phyloP scores from a whole-genome alignment of 1,140 invertebrate species.

The Diabrotica undecimpunctata region DNA sequence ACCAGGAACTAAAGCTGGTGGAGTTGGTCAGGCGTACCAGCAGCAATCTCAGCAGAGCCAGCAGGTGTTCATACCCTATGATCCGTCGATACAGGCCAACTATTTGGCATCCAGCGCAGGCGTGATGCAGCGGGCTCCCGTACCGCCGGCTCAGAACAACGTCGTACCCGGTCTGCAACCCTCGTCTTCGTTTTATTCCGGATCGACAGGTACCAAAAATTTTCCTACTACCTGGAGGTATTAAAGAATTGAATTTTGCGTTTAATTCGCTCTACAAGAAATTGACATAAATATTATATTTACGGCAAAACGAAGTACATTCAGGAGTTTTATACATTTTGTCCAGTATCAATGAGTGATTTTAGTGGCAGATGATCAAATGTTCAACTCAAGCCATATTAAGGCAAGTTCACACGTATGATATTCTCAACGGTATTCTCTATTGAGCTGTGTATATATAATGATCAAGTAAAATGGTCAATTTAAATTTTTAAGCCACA shows the following conservation, averaged over 20 bases:
- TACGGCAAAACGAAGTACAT: too few species aligned
- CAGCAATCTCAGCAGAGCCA: constrained; percentile 46
- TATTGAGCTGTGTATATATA: too few species aligned
- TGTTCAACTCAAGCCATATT: too few species aligned
- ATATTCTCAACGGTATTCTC: too few species aligned
- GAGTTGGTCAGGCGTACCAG: constrained; percentile 45
- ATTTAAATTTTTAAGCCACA: too few species aligned
- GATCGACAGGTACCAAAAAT: constrained; percentile 44
- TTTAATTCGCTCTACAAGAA: constrained; percentile 16
- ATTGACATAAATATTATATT: too few species aligned
- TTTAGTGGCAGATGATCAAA: too few species aligned
- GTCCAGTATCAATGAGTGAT: too few species aligned
- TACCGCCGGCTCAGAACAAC: constrained; percentile 42
- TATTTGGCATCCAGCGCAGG: constrained; percentile 41
- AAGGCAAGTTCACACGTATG: too few species aligned
- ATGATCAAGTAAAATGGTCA: too few species aligned
- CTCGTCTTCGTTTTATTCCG: constrained; percentile 47
- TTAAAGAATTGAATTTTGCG: constrained; percentile 35
- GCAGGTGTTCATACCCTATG: constrained; percentile 46
- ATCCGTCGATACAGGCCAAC: constrained; percentile 42
- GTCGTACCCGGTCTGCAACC: constrained; percentile 44
- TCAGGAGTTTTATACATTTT: too few species aligned
- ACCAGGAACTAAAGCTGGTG: constrained; percentile 46
- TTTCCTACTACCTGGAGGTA: constrained; percentile 35
- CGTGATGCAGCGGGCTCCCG: constrained; percentile 45